Conservation (phyloP, 2,888 invertebrate species). For the Flexamia atlantica region DNA sequence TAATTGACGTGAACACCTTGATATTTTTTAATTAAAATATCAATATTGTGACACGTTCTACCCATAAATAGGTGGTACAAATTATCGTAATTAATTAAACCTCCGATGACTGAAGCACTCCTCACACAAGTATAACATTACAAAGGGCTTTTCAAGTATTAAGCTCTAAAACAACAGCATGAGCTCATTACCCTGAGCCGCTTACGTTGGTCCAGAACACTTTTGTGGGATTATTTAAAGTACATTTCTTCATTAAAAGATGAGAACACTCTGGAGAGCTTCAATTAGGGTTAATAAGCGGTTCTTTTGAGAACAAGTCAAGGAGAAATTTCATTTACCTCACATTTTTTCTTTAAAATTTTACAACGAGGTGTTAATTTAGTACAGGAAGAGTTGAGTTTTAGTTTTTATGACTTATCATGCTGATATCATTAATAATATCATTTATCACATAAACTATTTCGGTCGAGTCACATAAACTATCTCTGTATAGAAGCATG, state of each 20-base stretch:
- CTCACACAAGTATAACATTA: not conserved
- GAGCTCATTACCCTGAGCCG: constrained; percentile 20
- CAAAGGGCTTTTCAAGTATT: constrained; percentile 29
- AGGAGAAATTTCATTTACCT: not conserved
- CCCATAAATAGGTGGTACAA: no score
- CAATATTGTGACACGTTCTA: no score
- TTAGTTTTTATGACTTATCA: no score
- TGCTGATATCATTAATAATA: no score
- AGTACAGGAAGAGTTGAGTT: no score
- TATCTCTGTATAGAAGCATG: no score
- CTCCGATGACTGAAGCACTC: not conserved
- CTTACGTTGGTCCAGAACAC: constrained; percentile 34
- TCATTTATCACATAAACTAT: no score
- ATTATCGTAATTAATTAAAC: no score
- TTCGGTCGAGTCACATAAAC: no score
- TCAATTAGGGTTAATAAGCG: constrained; percentile 26
- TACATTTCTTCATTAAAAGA: constrained; percentile 45
- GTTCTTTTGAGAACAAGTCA: not conserved
- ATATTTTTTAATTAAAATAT: no score
- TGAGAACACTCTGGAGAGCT: constrained; percentile 10
- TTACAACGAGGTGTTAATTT: no score
- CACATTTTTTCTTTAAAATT: not conserved
- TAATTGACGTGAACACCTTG: no score
- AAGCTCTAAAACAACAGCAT: constrained; percentile 10
- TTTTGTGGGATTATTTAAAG: constrained; percentile 45